These are phyloP conservation scores for Acanthiza pusilla DNA, from an alignment of 2,797 vertebrate genomes.

Conservation along the genomic window DNA sequence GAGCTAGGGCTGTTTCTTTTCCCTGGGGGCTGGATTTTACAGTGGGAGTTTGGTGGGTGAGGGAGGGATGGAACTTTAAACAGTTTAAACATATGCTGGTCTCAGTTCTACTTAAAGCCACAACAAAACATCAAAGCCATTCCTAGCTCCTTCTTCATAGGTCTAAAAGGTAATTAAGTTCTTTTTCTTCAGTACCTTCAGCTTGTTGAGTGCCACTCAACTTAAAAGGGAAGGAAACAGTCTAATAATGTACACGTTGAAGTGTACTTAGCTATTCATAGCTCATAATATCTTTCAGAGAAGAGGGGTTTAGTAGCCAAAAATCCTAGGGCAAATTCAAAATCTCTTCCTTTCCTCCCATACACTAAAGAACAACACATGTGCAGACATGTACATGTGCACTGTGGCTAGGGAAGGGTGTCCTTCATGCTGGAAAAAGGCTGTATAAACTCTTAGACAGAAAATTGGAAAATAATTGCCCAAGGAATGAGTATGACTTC, in stretches of 20 bases:
- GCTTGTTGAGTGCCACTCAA: background rate
- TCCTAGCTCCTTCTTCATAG: background rate
- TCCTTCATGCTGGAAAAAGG: background rate
- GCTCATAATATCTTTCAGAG: background rate
- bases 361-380: background rate
- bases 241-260: background rate
- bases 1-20: background rate
- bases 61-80: background rate
- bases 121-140: background rate
- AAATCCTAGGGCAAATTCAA: background rate
- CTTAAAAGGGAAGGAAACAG: background rate
- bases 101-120: background rate
- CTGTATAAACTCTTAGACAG: background rate
- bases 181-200: background rate
- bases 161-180: background rate
- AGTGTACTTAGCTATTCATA: background rate
- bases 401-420: accelerated
- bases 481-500: background rate
- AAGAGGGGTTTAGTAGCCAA: background rate
- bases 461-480: background rate
- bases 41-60: accelerated
- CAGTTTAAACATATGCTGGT: background rate
- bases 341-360: background rate
- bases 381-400: too few relatives aligned
- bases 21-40: background rate